Percentiles rank a stretch among this genome's conserved stretches.
Conservation (phyloP, 2,888 invertebrate species). For the Polylopha cassiicola region DNA sequence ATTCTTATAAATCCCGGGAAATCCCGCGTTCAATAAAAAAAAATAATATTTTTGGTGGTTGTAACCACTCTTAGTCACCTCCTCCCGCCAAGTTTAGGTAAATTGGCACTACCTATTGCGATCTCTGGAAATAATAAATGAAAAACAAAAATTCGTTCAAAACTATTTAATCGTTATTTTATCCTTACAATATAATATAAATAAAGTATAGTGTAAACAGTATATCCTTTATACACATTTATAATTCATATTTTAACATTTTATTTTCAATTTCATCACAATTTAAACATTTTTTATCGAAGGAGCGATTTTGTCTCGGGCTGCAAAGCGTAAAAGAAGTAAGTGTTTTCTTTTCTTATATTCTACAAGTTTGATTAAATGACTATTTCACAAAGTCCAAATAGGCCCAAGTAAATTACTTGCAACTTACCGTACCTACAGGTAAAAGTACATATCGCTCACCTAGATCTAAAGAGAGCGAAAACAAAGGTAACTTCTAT, state of each 20-base stretch:
- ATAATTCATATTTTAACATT: conserved; percentile 20
- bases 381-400: no score
- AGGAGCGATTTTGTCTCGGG: conserved; percentile 2
- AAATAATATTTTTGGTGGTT: no score
- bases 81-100: no score
- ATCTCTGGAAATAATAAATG: background rate
- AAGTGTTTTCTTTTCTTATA: background rate
- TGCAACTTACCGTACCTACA: no score
- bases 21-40: no score
- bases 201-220: conserved; percentile 23
- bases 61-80: no score
- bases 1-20: no score
- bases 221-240: conserved; percentile 21
- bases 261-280: conserved; percentile 17
- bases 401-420: no score
- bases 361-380: background rate
- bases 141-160: conserved; percentile 19
- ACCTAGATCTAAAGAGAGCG: no score
- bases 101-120: no score
- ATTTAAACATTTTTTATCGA: conserved; percentile 9
- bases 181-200: conserved; percentile 21
- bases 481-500: no score
- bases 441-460: no score
- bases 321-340: background rate
- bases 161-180: conserved; percentile 29